Percentiles rank a stretch among this genome's conserved stretches.
These are phyloP conservation scores for Carassius gibelio DNA, from an alignment of 2,113 vertebrate genomes.

Conservation along the genomic window DNA sequence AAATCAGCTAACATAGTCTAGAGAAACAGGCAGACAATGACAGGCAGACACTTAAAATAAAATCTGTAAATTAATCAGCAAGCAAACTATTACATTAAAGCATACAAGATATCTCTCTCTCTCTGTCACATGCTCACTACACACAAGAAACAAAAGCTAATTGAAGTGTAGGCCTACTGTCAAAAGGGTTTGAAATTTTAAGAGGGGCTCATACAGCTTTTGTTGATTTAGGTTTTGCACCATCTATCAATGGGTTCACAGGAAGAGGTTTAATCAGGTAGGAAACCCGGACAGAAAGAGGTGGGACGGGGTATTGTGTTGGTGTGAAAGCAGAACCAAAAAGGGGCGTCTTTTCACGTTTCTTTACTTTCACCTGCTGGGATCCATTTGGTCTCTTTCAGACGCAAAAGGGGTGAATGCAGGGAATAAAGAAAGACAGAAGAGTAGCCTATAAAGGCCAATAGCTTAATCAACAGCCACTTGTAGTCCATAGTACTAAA, in stretches of 20 bases:
- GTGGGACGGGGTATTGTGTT: conserved; percentile 83
- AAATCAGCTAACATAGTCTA: background rate
- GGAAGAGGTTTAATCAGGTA: conserved; percentile 94
- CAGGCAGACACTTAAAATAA: too few species aligned
- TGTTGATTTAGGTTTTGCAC: conserved; percentile 92
- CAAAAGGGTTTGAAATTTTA: conserved; percentile 71
- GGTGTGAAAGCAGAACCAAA: conserved; percentile 79
- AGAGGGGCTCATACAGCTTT: conserved; percentile 75
- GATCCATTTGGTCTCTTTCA: conserved; percentile 95
- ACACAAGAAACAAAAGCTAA: conserved; percentile 71
- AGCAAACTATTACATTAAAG: conserved; percentile 45
- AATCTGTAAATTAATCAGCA: conserved; percentile 26
- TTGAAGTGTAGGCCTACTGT: conserved; percentile 63
- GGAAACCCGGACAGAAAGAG: conserved; percentile 87
- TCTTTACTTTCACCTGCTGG: conserved; percentile 99
- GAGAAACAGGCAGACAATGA: background rate
- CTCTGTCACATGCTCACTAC: conserved; percentile 27
- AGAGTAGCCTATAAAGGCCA: conserved; percentile 82
- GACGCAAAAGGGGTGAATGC: conserved; percentile 81
- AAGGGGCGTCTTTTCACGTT: conserved; percentile 83
- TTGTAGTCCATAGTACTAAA: conserved; percentile 86
- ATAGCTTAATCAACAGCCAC: conserved; percentile 89
- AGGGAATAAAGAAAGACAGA: conserved; percentile 87
- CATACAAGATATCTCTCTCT: background rate
- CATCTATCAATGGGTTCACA: conserved; percentile 85